These are phyloP conservation scores for Orbicella faveolata DNA, from an alignment of 64 coral and sea anemone species.

Conservation along the genomic window DNA sequence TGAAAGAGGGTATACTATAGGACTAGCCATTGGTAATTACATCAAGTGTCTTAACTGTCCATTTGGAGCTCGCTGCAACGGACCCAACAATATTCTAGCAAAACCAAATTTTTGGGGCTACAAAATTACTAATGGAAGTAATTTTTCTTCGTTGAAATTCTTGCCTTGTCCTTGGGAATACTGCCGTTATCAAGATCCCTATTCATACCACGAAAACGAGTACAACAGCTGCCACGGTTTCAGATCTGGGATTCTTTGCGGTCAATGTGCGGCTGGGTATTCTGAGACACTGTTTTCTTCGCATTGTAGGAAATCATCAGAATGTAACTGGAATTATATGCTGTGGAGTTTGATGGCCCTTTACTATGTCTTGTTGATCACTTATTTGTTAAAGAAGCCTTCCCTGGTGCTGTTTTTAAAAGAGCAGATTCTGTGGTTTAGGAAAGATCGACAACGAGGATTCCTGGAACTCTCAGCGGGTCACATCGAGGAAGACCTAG, in stretches of 20 bases:
- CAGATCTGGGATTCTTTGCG: constrained; percentile 51
- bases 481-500: neutral
- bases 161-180: constrained; percentile 53
- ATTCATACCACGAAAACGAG: neutral
- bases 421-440: constrained; percentile 55
- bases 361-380: constrained; percentile 5
- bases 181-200: neutral
- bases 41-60: constrained; percentile 41
- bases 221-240: constrained; percentile 60
- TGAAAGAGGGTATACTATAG: constrained; percentile 32
- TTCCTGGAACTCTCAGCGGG: neutral
- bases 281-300: constrained; percentile 46
- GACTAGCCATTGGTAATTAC: neutral
- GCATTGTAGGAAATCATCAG: constrained; percentile 8
- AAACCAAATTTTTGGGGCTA: constrained; percentile 65
- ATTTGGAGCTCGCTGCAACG: constrained; percentile 48
- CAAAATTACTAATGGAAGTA: neutral
- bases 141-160: constrained; percentile 12
- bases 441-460: neutral
- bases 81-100: constrained; percentile 30
- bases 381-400: constrained; percentile 50
- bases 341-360: constrained; percentile 48
- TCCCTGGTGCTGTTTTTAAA: constrained; percentile 17
- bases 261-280: constrained; percentile 36
- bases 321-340: constrained; percentile 29